Conservation (phyloP, 2,888 invertebrate species). For the Pecten maximus region DNA sequence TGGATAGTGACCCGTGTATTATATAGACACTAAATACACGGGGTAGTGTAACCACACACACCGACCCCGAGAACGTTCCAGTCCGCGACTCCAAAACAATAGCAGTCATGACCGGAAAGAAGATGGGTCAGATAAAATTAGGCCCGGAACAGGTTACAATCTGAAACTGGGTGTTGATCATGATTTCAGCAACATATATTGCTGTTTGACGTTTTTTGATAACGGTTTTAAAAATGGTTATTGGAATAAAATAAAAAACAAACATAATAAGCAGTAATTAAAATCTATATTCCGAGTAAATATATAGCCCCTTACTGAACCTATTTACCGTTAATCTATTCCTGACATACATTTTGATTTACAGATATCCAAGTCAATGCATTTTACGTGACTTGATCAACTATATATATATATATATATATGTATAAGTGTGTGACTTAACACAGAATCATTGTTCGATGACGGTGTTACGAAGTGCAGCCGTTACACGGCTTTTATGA, state of each 20-base stretch:
- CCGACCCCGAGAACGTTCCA: background rate
- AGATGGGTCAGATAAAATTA: background rate
- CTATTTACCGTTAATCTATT: background rate
- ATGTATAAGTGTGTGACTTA: background rate
- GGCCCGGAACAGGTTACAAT: background rate
- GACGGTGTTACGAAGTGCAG: too few relatives aligned
- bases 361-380: background rate
- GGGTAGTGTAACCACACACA: background rate
- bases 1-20: background rate
- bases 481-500: too few relatives aligned
- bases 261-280: background rate
- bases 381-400: background rate
- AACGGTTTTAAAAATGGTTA: too few relatives aligned
- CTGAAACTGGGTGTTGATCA: too few relatives aligned
- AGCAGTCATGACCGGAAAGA: background rate
- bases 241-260: too few relatives aligned
- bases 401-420: too few relatives aligned
- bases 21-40: background rate
- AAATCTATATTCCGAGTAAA: too few relatives aligned
- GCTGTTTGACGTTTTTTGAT: too few relatives aligned
- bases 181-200: too few relatives aligned
- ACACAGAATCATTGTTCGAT: background rate
- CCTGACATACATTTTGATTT: background rate
- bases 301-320: background rate
- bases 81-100: background rate